These are phyloP conservation scores for Malthinus flaveolus DNA, from an alignment of 2,888 invertebrate genomes.

Conservation along the genomic window DNA sequence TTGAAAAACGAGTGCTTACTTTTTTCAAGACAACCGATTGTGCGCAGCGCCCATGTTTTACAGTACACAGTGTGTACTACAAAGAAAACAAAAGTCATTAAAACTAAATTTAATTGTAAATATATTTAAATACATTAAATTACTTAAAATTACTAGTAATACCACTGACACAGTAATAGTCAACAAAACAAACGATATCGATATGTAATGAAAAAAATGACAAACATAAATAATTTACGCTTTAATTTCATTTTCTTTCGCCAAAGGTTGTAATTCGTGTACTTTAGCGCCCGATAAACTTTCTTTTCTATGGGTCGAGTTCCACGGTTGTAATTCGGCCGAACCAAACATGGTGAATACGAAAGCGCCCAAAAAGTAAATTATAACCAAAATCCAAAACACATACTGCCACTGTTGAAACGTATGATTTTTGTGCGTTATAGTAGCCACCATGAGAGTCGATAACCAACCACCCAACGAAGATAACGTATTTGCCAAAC, in stretches of 20 bases:
- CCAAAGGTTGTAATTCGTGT: slow-evolving; percentile 50
- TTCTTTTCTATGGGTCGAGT: slow-evolving; percentile 42
- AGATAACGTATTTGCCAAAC: slow-evolving; percentile 84
- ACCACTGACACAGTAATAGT: slow-evolving; percentile 10
- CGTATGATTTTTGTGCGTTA: slow-evolving; percentile 74
- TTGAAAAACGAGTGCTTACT: no score
- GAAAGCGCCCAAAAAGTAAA: slow-evolving; percentile 70
- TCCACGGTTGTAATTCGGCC: slow-evolving; percentile 67
- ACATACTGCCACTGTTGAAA: slow-evolving; percentile 79
- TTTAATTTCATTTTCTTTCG: slow-evolving; percentile 41
- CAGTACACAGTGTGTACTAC: no score
- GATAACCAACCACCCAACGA: slow-evolving; percentile 83
- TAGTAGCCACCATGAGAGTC: slow-evolving; percentile 76
- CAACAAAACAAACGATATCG: slow-evolving; percentile 17
- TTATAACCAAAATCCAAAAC: slow-evolving; percentile 76
- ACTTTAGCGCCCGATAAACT: slow-evolving; percentile 36
- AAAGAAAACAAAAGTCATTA: no score
- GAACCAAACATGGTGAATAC: slow-evolving; percentile 67
- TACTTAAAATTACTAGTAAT: slow-evolving; percentile 12
- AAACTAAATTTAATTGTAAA: slow-evolving; percentile 18
- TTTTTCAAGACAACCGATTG: no score
- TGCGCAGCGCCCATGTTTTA: no score
- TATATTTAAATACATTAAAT: slow-evolving; percentile 18
- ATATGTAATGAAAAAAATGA: slow-evolving; percentile 8
- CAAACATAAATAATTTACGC: slow-evolving; percentile 18